Base-by-base conservation (phyloP, 2,797 vertebrate genomes). In the Sebastes dallii region DNA sequence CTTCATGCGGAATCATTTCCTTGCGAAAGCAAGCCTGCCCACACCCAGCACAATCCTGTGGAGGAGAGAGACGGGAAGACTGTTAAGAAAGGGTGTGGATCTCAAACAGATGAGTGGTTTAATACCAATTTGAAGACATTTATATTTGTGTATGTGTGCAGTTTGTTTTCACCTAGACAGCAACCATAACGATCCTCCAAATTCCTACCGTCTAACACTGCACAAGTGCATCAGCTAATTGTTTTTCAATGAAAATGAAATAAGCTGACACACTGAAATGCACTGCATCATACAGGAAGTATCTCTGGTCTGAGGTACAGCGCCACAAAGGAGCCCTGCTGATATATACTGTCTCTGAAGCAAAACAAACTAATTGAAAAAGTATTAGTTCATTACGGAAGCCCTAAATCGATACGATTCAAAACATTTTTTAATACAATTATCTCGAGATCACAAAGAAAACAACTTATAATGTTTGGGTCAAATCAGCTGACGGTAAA, bases 1-100 rank as follows among this genome's bases (percentile, higher is more conserved):
- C 97, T 98, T 98, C 98, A 99, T 99, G 98, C 85, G 98, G 98
- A 98, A 99, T 99, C 98, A 99, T 99, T 96, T 99, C 98, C 97
- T 94, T 95, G 92, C 92, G 93, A 97, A 94, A 94, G 90, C 92
- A 85, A 96, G 95, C 89, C 93, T 95, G 96, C 89, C 91, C 91
- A 88, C 95, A 93, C 94, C 91, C 94, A 96, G 95, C 90, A 94
- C 94, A 83, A 96, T 95, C 96, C 98, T 99, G 95, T 30, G 32
- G 73, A 94, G 79, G 56, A 82, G 81, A 72, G 70, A 90, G 62
- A 86, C 32, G 72, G 68, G 5, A 4, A 80, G 18, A 68, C 2
- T 18, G 46, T 87, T 60, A 82, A 66, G 24, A 34, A 11, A 75
- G n/a, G 20, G 1, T 59, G 34, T 27, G 2, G 24, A 25, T 14